Base-by-base conservation (phyloP, 1,140 invertebrate species). In the Pemphigus obesinymphae region DNA sequence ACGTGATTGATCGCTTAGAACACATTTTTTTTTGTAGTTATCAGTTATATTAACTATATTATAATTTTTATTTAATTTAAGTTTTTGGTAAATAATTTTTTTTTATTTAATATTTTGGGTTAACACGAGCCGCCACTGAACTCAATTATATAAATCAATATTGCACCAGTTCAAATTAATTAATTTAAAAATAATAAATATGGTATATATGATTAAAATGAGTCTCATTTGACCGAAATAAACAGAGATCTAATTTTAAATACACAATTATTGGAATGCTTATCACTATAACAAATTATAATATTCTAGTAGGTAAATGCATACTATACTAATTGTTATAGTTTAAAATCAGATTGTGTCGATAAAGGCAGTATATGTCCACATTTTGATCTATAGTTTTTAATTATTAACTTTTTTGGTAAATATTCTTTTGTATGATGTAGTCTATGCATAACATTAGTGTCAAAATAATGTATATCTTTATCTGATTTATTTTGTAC, bases 321-420 rank as follows among this genome's bases (percentile, higher is more conserved):
- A n/a, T n/a, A n/a, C n/a, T n/a, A n/a, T n/a, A n/a, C n/a, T 73
- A 73, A n/a, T 50, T 26, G 31, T 80, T 26, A 80, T 45, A 80
- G 31, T 43, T 80, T 80, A 45, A 26, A 61, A 61, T 43, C 11
- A 0, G 31, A 15, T 40, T 29, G 7, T 20, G 0, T 80, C 1
- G 26, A 10, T 26, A 15, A 11, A 20, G 76, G 76, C 37, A 80
- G 4, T 53, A 80, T 20, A 29, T 80, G 76, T 70, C 23, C 11
- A 82, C 55, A 55, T 26, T 70, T 82, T 11, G 80, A 40, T 40
- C 1, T 50, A 55, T 82, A 82, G 7, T 82, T 82, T 45, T 70
- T 68, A 82, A 82, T 70, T 72, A 82, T 55, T 31, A 82, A 53
- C 50, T 82, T 70, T 70, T 53, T 82, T 11, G 61, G 80, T 37